Conservation (phyloP, 2,113 vertebrate genomes). For the Corythornis madagascariensis region DNA sequence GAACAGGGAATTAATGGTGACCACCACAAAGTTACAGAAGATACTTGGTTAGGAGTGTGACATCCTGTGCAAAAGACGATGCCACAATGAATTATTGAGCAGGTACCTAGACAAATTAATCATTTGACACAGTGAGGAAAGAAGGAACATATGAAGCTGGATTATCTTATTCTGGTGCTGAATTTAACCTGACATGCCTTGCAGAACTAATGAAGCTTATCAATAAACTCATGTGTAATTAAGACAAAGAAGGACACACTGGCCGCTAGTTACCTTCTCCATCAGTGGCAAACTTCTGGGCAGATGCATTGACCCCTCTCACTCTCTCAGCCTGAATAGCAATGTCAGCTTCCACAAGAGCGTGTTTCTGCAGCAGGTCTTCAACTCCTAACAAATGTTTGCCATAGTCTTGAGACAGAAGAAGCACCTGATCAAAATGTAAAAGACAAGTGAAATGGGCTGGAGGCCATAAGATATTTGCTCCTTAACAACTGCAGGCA, state of each 20-base stretch:
- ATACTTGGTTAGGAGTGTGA: background rate
- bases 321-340: constrained; percentile 92
- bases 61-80: background rate
- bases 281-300: constrained; percentile 85
- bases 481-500: background rate
- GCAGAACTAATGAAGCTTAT: background rate
- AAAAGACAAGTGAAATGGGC: background rate
- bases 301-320: constrained; percentile 86
- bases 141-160: background rate
- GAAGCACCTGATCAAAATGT: constrained; percentile 81
- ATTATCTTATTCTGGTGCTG: background rate
- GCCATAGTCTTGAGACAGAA: constrained; percentile 95
- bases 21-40: background rate
- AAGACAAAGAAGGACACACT: background rate
- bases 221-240: background rate
- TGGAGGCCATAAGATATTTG: background rate
- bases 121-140: background rate
- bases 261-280: constrained; percentile 79
- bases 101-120: background rate
- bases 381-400: constrained; percentile 95
- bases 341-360: constrained; percentile 94
- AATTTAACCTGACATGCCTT: background rate
- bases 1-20: background rate
- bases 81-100: background rate
- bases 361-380: constrained; percentile 93